Evolutionary conservation across 2,888 invertebrate species (phyloP).

Genomic region (Anoncus sp.): DNA sequence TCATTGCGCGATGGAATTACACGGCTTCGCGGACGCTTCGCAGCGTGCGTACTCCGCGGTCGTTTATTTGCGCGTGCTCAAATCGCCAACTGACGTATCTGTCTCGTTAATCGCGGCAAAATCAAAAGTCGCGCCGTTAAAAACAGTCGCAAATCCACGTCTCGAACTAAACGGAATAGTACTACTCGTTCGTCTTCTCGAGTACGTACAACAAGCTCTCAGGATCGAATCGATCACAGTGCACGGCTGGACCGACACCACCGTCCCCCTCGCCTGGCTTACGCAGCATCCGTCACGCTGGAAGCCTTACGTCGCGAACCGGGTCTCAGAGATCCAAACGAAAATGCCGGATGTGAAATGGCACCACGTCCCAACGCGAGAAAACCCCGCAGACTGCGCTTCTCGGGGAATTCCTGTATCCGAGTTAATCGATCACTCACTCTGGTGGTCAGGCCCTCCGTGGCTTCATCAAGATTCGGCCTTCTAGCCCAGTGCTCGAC

Average conservation of each 20-base stretch:
- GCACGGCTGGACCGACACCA: constrained; percentile 66
- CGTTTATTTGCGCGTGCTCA: constrained; percentile 17
- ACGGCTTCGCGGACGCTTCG: constrained; percentile 22
- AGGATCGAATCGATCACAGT: not conserved
- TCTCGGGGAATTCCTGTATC: no score
- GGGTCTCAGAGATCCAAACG: constrained; percentile 72
- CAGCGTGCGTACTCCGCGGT: constrained; percentile 8
- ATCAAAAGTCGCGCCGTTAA: not conserved
- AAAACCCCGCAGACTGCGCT: constrained; percentile 75
- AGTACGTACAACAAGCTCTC: constrained; percentile 11
- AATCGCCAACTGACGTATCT: not conserved
- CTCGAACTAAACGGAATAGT: constrained; percentile 20
- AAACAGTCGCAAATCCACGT: constrained; percentile 17
- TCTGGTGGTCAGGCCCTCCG: no score
- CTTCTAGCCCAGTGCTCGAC: no score
- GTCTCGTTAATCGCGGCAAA: not conserved
- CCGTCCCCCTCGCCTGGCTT: constrained; percentile 68
- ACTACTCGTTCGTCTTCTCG: constrained; percentile 31
- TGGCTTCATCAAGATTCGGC: no score
- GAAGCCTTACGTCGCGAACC: no score
- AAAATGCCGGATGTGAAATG: constrained; percentile 65
- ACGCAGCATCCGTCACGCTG: constrained; percentile 60
- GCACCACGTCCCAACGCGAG: constrained; percentile 68
- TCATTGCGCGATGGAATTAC: not conserved
- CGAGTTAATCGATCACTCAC: no score